Conservation (phyloP, 2,888 invertebrate species). For the Linnaemya tessellans region DNA sequence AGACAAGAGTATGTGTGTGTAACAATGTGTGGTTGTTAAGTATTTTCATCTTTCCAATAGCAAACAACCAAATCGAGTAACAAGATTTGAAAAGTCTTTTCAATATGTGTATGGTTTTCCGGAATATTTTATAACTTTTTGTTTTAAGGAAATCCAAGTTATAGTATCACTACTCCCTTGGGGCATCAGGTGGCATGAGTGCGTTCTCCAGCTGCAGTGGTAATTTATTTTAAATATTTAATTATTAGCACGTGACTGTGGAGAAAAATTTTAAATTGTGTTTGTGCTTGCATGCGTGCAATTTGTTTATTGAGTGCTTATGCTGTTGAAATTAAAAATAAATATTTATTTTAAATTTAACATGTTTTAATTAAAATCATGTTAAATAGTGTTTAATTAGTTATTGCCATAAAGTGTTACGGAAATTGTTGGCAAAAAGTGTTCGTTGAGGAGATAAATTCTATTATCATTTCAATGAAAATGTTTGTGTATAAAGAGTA, state of each 20-base stretch:
- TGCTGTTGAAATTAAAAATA: slow-evolving; percentile 69
- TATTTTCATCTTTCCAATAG: slow-evolving; percentile 14
- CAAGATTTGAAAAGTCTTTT: slow-evolving; percentile 48
- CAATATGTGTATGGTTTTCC: slow-evolving; percentile 48
- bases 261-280: slow-evolving; percentile 17
- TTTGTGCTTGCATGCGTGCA: slow-evolving; percentile 5
- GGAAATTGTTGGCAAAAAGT: not conserved
- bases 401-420: slow-evolving; percentile 19
- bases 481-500: too few relatives aligned
- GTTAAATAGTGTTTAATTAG: slow-evolving; percentile 51
- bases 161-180: not conserved
- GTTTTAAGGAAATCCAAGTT: not conserved
- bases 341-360: slow-evolving; percentile 66
- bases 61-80: slow-evolving; percentile 20
- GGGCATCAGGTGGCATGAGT: not conserved
- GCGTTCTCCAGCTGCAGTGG: slow-evolving; percentile 13
- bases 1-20: not conserved
- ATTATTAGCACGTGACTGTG: slow-evolving; percentile 69
- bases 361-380: slow-evolving; percentile 65
- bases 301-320: slow-evolving; percentile 61
- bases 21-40: slow-evolving; percentile 27
- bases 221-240: slow-evolving; percentile 57
- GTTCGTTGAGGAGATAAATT: not conserved
- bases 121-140: slow-evolving; percentile 9
- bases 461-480: not conserved